Evolutionary conservation across 2,888 invertebrate species (phyloP).

Genomic region (Crioceris asparagi): DNA sequence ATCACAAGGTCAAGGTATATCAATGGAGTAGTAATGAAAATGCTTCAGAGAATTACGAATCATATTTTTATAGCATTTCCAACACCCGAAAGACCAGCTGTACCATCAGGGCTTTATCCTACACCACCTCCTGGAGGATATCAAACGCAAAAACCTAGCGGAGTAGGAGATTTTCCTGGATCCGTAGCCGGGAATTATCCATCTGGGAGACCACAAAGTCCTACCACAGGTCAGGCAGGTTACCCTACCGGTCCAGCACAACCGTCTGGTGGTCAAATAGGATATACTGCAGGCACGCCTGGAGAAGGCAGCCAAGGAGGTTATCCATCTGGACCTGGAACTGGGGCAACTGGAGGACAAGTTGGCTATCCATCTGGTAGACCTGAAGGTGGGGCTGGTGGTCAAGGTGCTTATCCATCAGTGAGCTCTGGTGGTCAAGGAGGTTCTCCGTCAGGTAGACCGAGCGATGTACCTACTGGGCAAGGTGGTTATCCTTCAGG

Average conservation of each 20-base stretch:
- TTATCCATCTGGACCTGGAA: slow-evolving; percentile 9
- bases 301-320: slow-evolving; percentile 6
- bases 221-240: slow-evolving; percentile 26
- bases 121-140: no score
- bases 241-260: slow-evolving; percentile 10
- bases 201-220: slow-evolving; percentile 25
- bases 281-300: slow-evolving; percentile 18
- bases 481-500: neutral
- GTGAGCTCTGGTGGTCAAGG: slow-evolving; percentile 16
- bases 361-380: slow-evolving; percentile 15
- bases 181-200: slow-evolving; percentile 21
- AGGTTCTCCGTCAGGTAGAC: slow-evolving; percentile 20
- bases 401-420: slow-evolving; percentile 10
- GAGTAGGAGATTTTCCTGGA: no score
- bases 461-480: slow-evolving; percentile 12
- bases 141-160: no score
- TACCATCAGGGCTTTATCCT: no score
- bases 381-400: slow-evolving; percentile 11
- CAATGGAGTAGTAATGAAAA: no score
- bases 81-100: no score
- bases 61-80: no score
- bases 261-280: slow-evolving; percentile 1
- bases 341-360: slow-evolving; percentile 12
- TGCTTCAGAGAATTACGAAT: no score
- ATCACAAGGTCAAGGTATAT: no score